Conservation (phyloP, 1,140 invertebrate species). For the Lucilia cuprina region DNA sequence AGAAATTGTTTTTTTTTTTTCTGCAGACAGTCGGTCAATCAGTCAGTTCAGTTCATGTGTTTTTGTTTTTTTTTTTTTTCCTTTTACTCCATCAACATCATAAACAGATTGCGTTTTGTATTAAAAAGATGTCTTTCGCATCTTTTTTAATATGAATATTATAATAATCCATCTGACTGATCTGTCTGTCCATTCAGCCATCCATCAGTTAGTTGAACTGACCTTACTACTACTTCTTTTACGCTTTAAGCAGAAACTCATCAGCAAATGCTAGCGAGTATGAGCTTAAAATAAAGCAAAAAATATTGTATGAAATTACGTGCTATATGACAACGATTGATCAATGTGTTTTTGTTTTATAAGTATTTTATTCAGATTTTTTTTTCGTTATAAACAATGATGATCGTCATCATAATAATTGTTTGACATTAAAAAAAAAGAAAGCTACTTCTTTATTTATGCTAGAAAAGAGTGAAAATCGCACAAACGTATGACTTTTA, state of each 20-base stretch:
- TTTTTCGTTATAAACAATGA: no score
- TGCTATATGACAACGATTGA: neutral
- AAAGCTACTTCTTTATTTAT: no score
- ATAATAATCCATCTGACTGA: neutral
- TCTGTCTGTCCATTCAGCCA: neutral
- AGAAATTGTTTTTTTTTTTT: neutral
- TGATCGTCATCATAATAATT: no score
- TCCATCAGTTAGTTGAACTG: neutral
- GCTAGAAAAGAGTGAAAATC: no score
- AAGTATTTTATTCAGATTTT: no score
- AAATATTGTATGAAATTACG: neutral
- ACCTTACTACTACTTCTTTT: constrained; percentile 1
- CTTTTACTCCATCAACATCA: neutral
- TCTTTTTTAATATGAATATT: neutral
- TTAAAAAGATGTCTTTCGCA: neutral
- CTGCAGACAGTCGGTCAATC: neutral
- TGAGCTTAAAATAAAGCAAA: neutral
- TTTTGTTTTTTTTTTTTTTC: neutral
- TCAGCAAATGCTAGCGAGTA: neutral
- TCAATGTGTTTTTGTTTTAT: no score
- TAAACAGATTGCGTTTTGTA: neutral
- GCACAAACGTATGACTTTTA: no score
- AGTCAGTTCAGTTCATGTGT: neutral
- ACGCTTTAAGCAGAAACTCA: neutral
- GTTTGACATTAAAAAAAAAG: no score